Evolutionary conservation across 2,888 invertebrate genomes (phyloP).

Genomic region (Lobophora halterata): DNA sequence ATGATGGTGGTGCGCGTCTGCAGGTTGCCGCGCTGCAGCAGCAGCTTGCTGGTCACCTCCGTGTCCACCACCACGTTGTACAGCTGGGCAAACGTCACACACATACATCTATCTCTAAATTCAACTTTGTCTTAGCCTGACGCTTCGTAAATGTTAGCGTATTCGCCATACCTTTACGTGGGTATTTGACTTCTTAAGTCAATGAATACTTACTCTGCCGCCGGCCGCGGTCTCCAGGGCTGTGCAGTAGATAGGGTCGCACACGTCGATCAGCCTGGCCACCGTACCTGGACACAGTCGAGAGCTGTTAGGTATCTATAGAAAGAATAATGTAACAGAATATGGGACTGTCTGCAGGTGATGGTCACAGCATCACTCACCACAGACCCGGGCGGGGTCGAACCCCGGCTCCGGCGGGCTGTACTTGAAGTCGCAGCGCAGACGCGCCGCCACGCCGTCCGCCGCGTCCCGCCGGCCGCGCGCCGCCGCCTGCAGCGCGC

Average conservation of each 20-base stretch:
- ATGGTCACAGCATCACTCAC: too few species aligned
- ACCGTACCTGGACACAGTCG: slow-evolving; percentile 84
- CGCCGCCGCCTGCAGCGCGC: slow-evolving; percentile 77
- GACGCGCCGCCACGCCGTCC: slow-evolving; percentile 37
- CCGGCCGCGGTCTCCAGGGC: slow-evolving; percentile 94
- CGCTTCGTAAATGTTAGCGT: too few species aligned
- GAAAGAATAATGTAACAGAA: too few species aligned
- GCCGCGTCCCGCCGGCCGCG: slow-evolving; percentile 59
- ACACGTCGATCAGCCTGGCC: slow-evolving; percentile 88
- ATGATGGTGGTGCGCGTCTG: slow-evolving; percentile 92
- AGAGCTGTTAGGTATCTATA: too few species aligned
- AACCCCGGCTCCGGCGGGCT: slow-evolving; percentile 89
- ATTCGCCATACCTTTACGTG: too few species aligned
- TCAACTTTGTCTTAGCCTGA: too few species aligned
- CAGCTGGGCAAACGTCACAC: slow-evolving; percentile 74
- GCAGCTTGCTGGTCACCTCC: slow-evolving; percentile 90
- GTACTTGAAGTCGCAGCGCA: slow-evolving; percentile 85
- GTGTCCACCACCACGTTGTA: slow-evolving; percentile 95
- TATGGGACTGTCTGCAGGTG: too few species aligned
- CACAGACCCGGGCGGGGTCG: slow-evolving; percentile 64
- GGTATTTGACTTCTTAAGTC: too few species aligned
- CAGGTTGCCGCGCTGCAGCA: slow-evolving; percentile 91
- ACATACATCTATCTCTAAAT: too few species aligned
- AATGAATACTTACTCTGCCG: slow-evolving; percentile 83
- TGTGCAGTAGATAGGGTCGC: slow-evolving; percentile 84